Conservation (phyloP, 2,888 invertebrate genomes). For the Ophioninae sp. region DNA sequence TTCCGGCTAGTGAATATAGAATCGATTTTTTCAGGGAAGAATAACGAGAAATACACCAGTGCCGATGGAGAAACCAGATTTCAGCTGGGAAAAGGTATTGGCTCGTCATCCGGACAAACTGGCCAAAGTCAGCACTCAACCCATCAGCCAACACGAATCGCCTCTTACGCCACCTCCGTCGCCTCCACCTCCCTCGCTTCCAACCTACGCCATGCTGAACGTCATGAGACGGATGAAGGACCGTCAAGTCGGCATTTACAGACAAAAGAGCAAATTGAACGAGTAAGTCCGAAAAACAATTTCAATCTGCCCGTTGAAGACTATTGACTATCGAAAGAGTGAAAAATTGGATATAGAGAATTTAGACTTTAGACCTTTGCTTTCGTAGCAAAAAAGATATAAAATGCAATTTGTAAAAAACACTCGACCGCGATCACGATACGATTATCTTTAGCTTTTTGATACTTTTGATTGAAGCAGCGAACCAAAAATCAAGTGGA, state of each 20-base stretch:
- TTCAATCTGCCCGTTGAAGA: no score
- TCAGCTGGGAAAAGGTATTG: constrained; percentile 81
- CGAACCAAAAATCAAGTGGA: constrained; percentile 76
- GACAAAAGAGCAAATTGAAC: constrained; percentile 71
- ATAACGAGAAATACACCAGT: constrained; percentile 77
- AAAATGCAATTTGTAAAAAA: background rate
- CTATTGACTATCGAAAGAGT: no score
- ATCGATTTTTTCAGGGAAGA: constrained; percentile 69
- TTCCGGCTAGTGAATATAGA: background rate
- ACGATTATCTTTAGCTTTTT: background rate
- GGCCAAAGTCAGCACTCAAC: constrained; percentile 76
- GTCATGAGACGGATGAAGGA: constrained; percentile 85
- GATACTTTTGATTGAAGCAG: constrained; percentile 59
- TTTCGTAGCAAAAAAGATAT: background rate
- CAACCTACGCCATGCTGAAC: constrained; percentile 88
- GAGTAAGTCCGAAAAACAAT: constrained; percentile 71
- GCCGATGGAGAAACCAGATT: constrained; percentile 72
- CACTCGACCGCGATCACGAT: background rate
- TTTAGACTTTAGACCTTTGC: no score
- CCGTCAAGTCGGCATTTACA: constrained; percentile 77
- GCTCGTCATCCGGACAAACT: constrained; percentile 81
- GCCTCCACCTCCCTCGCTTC: constrained; percentile 78
- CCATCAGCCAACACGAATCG: constrained; percentile 57
- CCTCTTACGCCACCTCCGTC: constrained; percentile 74
- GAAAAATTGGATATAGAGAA: no score